A percentile compares a stretch with the other conserved stretches of the same genome.
Conservation (phyloP, 2,888 invertebrate species). For the Caenorhabditis macrosperma region DNA sequence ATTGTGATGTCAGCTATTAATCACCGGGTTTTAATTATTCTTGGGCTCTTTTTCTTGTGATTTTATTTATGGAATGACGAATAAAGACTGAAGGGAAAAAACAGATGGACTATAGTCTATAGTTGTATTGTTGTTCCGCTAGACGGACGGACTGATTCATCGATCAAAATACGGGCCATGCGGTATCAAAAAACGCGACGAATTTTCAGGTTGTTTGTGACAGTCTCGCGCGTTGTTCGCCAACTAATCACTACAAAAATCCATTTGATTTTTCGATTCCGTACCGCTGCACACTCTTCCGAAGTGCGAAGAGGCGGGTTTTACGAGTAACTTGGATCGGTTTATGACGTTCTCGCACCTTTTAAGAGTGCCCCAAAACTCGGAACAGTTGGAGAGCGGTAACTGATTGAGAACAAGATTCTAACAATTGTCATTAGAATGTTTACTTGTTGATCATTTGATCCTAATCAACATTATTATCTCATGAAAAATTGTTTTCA, state of each 20-base stretch:
- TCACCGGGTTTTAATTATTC: slow-evolving; percentile 2
- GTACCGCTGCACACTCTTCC: not conserved
- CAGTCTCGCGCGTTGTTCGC: slow-evolving; percentile 31
- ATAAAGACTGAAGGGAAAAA: not conserved
- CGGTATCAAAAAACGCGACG: slow-evolving; percentile 27
- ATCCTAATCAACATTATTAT: too few species aligned
- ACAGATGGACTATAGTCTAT: not conserved
- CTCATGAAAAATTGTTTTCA: too few species aligned
- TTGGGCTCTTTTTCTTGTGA: slow-evolving; percentile 4
- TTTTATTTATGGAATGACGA: not conserved
- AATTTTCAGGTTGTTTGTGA: slow-evolving; percentile 52
- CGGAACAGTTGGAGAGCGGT: not conserved
- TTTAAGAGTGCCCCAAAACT: not conserved
- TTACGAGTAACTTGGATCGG: not conserved
- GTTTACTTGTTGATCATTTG: too few species aligned
- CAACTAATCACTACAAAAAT: slow-evolving; percentile 39
- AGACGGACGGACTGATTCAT: slow-evolving; percentile 22
- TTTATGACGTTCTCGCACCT: not conserved
- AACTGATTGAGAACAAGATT: too few species aligned
- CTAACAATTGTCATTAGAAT: too few species aligned
- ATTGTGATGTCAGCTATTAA: slow-evolving; percentile 32
- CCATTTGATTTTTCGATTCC: slow-evolving; percentile 30
- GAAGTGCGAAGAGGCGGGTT: not conserved
- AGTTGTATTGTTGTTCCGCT: not conserved
- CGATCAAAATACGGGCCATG: slow-evolving; percentile 36